These are phyloP conservation scores for Euplexia lucipara DNA, from an alignment of 2,888 invertebrate genomes.

Conservation along the genomic window DNA sequence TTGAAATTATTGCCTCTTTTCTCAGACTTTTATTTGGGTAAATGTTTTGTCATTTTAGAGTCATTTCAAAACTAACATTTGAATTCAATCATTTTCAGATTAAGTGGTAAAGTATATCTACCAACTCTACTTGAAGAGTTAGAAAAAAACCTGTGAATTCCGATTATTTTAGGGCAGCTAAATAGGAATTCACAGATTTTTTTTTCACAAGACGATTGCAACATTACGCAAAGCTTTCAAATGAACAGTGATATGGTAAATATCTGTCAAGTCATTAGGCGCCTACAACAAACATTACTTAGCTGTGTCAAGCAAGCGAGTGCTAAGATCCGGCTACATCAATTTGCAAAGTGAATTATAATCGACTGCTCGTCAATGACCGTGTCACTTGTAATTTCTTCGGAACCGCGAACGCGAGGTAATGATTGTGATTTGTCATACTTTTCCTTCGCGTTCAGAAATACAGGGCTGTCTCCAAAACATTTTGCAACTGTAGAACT, in stretches of 20 bases:
- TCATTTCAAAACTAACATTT: conserved; percentile 14
- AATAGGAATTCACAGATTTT: conserved; percentile 4
- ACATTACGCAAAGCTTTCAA: conserved; percentile 23
- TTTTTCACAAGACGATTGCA: not conserved
- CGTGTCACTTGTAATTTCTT: conserved; percentile 70
- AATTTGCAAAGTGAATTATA: conserved; percentile 71
- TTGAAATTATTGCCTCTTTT: conserved; percentile 46
- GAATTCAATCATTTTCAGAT: not conserved
- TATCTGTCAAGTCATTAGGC: conserved; percentile 28
- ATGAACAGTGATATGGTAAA: conserved; percentile 25
- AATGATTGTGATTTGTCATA: conserved; percentile 81
- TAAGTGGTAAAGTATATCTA: not conserved
- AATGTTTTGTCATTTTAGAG: conserved; percentile 43
- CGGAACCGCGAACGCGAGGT: conserved; percentile 67
- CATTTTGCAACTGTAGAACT: conserved; percentile 12
- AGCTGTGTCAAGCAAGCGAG: conserved; percentile 18
- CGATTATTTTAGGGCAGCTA: no score
- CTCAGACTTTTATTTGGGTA: conserved; percentile 41
- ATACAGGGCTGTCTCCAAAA: conserved; percentile 45
- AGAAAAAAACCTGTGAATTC: no score
- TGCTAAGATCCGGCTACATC: conserved; percentile 62
- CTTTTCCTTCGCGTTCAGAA: conserved; percentile 75
- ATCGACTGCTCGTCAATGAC: conserved; percentile 68
- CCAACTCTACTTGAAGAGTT: no score
- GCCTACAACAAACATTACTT: conserved; percentile 26